Conservation (phyloP, 1,140 invertebrate genomes). For the Rhynchophorus ferrugineus region DNA sequence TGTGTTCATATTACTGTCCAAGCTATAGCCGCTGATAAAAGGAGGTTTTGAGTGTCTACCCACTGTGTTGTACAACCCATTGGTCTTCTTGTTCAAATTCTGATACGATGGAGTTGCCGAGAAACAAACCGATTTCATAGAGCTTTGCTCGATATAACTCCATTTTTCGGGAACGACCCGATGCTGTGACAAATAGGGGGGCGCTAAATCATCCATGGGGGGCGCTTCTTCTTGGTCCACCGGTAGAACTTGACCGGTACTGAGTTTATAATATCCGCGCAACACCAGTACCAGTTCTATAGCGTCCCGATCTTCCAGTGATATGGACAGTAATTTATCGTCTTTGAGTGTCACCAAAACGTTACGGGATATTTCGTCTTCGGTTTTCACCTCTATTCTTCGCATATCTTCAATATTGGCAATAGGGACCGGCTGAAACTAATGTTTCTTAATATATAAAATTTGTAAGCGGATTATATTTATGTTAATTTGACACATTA, state of each 20-base stretch:
- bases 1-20: constrained; percentile 63
- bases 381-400: constrained; percentile 60
- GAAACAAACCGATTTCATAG: constrained; percentile 43
- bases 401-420: constrained; percentile 73
- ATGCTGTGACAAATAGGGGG: constrained; percentile 71
- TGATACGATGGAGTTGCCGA: constrained; percentile 47
- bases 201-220: constrained; percentile 46
- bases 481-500: too few species aligned
- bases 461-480: too few species aligned
- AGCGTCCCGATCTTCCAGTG: constrained; percentile 77
- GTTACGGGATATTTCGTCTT: constrained; percentile 64
- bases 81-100: constrained; percentile 38
- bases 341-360: constrained; percentile 53
- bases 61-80: constrained; percentile 38
- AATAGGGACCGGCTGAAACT: constrained; percentile 63
- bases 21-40: constrained; percentile 30
- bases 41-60: constrained; percentile 34
- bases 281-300: constrained; percentile 75
- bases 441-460: too few species aligned
- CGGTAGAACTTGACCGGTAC: constrained; percentile 43
- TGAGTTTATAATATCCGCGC: constrained; percentile 65
- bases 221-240: constrained; percentile 37
- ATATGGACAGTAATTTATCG: constrained; percentile 58
- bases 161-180: constrained; percentile 68
- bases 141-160: constrained; percentile 60